These are phyloP conservation scores for Ceratina calcarata DNA, from an alignment of 1,140 invertebrate species.

Conservation along the genomic window DNA sequence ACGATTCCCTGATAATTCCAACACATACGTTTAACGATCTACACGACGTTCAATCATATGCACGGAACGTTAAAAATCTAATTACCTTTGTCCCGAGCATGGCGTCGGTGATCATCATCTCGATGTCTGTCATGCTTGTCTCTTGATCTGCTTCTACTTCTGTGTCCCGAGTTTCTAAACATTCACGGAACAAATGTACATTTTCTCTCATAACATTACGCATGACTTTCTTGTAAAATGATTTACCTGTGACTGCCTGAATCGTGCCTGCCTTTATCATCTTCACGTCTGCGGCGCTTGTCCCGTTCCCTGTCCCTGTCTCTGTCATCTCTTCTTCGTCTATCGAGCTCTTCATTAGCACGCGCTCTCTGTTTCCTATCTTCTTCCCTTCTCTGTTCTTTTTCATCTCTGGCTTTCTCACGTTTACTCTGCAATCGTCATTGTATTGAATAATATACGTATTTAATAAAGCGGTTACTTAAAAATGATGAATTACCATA, in stretches of 20 bases:
- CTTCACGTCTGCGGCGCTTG: constrained; percentile 77
- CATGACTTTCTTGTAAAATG: no score
- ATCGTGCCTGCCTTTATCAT: constrained; percentile 75
- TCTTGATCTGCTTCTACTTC: constrained; percentile 77
- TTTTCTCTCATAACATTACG: background rate
- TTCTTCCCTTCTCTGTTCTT: constrained; percentile 84
- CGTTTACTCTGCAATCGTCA: constrained; percentile 77
- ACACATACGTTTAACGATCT: background rate
- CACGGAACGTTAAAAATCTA: background rate
- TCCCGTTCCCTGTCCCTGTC: constrained; percentile 73
- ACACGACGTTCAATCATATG: no score
- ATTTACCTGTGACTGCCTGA: constrained; percentile 69
- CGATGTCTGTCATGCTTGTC: constrained; percentile 76
- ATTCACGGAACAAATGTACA: background rate
- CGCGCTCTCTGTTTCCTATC: constrained; percentile 81
- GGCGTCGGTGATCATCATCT: constrained; percentile 76
- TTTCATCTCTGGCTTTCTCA: constrained; percentile 85
- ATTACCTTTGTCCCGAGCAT: constrained; percentile 76
- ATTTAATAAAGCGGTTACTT: background rate
- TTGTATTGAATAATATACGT: constrained; percentile 15
- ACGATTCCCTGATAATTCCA: constrained; percentile 67
- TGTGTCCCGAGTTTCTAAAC: constrained; percentile 74
- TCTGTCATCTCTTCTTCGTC: constrained; percentile 70
- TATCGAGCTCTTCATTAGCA: constrained; percentile 78
- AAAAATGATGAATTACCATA: constrained; percentile 68